A percentile compares a stretch with the other conserved stretches of the same genome.
Evolutionary conservation across 2,113 vertebrate species (phyloP).

Genomic region (Collichthys lucidus): DNA sequence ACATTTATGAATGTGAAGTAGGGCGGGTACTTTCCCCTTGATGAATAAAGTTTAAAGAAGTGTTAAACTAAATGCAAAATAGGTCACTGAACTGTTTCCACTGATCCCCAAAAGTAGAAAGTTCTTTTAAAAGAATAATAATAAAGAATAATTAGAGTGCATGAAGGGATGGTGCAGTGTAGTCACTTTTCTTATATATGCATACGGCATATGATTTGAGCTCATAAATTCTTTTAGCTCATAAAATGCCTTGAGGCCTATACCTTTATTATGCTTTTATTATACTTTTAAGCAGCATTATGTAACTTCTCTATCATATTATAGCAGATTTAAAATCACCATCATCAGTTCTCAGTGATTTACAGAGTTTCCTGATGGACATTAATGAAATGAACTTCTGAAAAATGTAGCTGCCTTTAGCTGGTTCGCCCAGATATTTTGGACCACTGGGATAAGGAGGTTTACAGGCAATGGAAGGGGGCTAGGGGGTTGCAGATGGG

Average conservation of each 20-base stretch:
- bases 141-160: slow-evolving; percentile 28
- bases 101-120: slow-evolving; percentile 1
- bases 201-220: background rate
- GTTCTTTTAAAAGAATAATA: slow-evolving; percentile 2
- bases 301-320: no score
- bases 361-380: no score
- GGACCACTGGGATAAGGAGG: no score
- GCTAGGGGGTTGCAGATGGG: no score
- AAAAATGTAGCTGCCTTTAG: no score
- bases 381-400: no score
- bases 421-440: no score
- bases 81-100: slow-evolving; percentile 46
- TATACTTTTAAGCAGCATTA: background rate
- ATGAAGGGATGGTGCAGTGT: background rate
- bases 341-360: no score
- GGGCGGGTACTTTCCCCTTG: slow-evolving; percentile 7
- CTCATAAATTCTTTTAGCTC: background rate
- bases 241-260: no score
- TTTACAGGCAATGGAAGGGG: no score
- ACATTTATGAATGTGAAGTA: slow-evolving; percentile 42
- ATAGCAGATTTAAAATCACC: no score
- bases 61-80: slow-evolving; percentile 37
- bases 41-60: slow-evolving; percentile 42
- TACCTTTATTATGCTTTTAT: background rate
- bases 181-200: background rate